Evolutionary conservation across 1,140 invertebrate genomes (phyloP), one percentile per base, ranked within the genome.

Genomic region (Drosophila willistoni): DNA sequence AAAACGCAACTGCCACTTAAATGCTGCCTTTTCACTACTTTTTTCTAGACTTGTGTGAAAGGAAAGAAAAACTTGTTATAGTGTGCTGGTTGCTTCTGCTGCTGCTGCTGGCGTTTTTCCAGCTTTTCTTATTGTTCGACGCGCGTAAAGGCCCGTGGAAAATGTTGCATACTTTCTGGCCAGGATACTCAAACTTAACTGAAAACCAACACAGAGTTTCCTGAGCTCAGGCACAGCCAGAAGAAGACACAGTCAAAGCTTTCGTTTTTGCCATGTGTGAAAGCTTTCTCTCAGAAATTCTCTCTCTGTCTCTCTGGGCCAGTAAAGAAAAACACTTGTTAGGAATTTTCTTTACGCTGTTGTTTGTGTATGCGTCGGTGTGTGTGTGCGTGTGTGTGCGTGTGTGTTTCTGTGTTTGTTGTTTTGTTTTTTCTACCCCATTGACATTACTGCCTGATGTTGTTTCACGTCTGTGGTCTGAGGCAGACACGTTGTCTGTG

Each of bases 321-420:
- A 47, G 75, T 47, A 87, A 81, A 83, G 75, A 77, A 77, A 87
- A 86, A 86, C 83, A 86, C 83, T 86, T 86, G 83, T 86, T 86
- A 87, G 72, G 80, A 77, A 83, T 79, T 86, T 86, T 71, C 68
- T 76, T 77, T 85, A 55, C 65, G 14, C n/a, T 62, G 68, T 57
- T 57, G 47, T 64, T 39, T 39, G 36, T 39, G 7, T 36, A 12
- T 12, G 7, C 10, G 29, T 60, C 4, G 41, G 2, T 34, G 13
- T 66, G 42, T 39, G n/a, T n/a, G n/a, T n/a, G 22, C 12, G 14
- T 42, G 41, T 17, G 34, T 51, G 51, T 61, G 22, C 12, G 14
- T 42, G 41, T 17, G 34, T 51, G 51, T 61, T 7, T 12, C 13
- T 36, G 54, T 64, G 55, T 84, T 66, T 66, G 71, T 36, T 36